phyloP scores from a whole-genome alignment of 2,797 vertebrate species.

The Pseudochaenichthys georgianus region DNA sequence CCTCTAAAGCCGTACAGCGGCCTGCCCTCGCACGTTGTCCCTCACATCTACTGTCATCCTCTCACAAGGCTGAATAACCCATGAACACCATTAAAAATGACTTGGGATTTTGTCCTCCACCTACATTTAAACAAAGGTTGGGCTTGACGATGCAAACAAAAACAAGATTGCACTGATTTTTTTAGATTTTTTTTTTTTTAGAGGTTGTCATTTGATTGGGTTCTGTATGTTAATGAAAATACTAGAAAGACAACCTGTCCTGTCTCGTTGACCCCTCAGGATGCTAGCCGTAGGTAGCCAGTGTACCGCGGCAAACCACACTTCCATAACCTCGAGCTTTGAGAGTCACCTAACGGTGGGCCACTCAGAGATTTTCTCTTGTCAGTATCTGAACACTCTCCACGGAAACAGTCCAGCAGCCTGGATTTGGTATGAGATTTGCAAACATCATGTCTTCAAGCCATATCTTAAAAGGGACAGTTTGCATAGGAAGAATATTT shows the following conservation, averaged over 20 bases:
- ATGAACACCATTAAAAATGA: conserved; percentile 26
- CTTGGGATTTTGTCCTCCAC: conserved; percentile 35
- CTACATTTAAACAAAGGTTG: conserved; percentile 68
- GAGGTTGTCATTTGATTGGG: conserved; percentile 45
- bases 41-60: conserved; percentile 35
- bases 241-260: conserved; percentile 45
- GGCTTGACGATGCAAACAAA: conserved; percentile 54
- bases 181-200: conserved; percentile 23
- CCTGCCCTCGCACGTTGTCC: conserved; percentile 54
- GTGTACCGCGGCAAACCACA: conserved; percentile 53
- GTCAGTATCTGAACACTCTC: conserved; percentile 65
- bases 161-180: conserved; percentile 62
- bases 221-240: conserved; percentile 57
- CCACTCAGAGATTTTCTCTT: conserved; percentile 59
- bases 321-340: conserved; percentile 66
- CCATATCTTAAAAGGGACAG: conserved; percentile 61
- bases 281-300: conserved; percentile 44
- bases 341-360: conserved; percentile 43
- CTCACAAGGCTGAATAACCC: conserved; percentile 26
- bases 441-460: conserved; percentile 53
- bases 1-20: conserved; percentile 68
- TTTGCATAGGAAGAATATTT: conserved; percentile 34
- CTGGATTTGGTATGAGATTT: conserved; percentile 43
- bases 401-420: conserved; percentile 36
- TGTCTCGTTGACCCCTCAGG: conserved; percentile 64